These are phyloP conservation scores for Lacerta bilineata DNA, from an alignment of 2,797 vertebrate species.

Conservation along the genomic window DNA sequence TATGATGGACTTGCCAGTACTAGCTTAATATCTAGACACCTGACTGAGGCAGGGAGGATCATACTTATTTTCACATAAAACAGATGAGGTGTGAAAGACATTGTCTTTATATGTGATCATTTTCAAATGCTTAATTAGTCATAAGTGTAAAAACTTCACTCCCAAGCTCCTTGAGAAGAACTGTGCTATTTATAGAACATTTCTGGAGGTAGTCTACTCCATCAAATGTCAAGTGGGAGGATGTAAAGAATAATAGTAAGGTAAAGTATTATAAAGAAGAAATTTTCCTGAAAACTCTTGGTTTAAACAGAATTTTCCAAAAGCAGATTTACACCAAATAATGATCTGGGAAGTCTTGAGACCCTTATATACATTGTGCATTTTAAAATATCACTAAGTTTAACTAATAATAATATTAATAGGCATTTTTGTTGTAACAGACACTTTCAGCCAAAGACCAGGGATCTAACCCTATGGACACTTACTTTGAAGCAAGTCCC, in stretches of 20 bases:
- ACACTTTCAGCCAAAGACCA: no score
- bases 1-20: neutral
- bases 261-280: neutral
- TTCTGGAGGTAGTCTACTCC: constrained; percentile 25
- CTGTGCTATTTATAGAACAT: constrained; percentile 19
- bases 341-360: neutral
- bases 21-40: neutral
- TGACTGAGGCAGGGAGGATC: constrained; percentile 32
- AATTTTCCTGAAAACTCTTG: neutral
- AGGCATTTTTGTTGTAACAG: no score
- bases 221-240: neutral
- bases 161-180: constrained; percentile 23
- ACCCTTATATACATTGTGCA: neutral
- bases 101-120: constrained; percentile 12
- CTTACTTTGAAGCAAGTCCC: neutral
- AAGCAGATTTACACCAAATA: neutral
- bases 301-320: neutral
- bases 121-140: constrained; percentile 56
- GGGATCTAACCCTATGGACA: neutral
- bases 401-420: no score
- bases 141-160: constrained; percentile 30
- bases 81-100: constrained; percentile 55
- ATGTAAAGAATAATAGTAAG: constrained; percentile 3
- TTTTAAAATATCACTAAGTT: neutral
- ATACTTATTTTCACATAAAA: constrained; percentile 34